Evolutionary conservation across 2,888 invertebrate genomes (phyloP).

Genomic region (Volucella bombylans): DNA sequence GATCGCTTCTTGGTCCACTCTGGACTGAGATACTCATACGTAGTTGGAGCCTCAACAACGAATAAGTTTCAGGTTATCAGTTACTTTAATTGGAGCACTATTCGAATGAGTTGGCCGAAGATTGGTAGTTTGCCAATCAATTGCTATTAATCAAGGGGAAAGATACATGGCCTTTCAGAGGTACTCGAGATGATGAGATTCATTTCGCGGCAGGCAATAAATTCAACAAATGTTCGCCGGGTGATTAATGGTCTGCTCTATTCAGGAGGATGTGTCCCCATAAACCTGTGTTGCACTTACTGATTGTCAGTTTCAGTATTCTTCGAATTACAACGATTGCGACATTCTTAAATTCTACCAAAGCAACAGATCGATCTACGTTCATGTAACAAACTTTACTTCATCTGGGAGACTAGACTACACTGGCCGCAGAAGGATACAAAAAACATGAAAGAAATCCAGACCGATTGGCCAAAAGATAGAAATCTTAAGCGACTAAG

Average conservation of each 20-base stretch:
- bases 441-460: too few relatives aligned
- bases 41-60: neutral
- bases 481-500: too few relatives aligned
- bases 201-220: conserved; percentile 47
- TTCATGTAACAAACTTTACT: too few relatives aligned
- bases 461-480: too few relatives aligned
- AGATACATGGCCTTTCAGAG: neutral
- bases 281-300: too few relatives aligned
- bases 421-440: too few relatives aligned
- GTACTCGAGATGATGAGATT: conserved; percentile 15
- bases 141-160: conserved; percentile 56
- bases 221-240: conserved; percentile 56
- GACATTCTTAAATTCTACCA: too few relatives aligned
- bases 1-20: conserved; percentile 11
- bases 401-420: too few relatives aligned
- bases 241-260: conserved; percentile 40
- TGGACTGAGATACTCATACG: neutral
- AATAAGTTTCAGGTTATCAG: conserved; percentile 45
- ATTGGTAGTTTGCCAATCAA: conserved; percentile 53
- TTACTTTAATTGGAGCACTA: conserved; percentile 66
- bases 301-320: too few relatives aligned
- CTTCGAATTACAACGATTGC: too few relatives aligned
- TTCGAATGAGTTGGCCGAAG: conserved; percentile 45
- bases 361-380: too few relatives aligned
- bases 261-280: too few relatives aligned